Base-by-base conservation (phyloP, 2,113 vertebrate genomes). In the Entomyzon cyanotis region DNA sequence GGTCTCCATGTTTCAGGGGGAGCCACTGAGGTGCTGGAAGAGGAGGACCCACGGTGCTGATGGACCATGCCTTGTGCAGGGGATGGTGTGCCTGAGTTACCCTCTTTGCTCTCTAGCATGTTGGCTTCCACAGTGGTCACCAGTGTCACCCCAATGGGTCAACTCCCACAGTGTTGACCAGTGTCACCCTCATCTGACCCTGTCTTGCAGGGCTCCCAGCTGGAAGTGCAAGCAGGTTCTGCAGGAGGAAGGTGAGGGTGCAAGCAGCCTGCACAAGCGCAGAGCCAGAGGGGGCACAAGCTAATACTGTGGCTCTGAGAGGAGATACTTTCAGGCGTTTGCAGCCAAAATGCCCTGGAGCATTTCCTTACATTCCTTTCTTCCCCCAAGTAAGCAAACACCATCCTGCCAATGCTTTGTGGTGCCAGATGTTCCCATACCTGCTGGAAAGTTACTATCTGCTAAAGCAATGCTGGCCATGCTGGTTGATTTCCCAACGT, bases 231-330 rank as follows among this genome's bases (percentile, higher is more conserved):
- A 62, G 31, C 71, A 68, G 47, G 39, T 41, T 77, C 56, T 63
- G 24, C 28, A 42, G 50, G 20, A 50, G 49, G 44, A 69, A 37
- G 33, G 47, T 35, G 52, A 76, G 49, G 49, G 12, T 59, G 14
- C 0, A 0, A 75, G 50, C 55, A 69, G 59, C 53, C 65, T 94
- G 67, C 18, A 6, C 0, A 2, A 33, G 24, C 4, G 0, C 39
- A 81, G n/a, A 71, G 59, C 41, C 33, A 47, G 58, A 41, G 21
- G 1, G 4, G 39, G 6, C 71, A 49, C 1, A 1, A 47, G 46
- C 30, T 68, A 9, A 23, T 63, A 60, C 22, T 20, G 1, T 0
- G 0, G 25, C 55, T 94, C 42, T 62, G 9, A 0, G 7, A 77
- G 74, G 71, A 68, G 31, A 58, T 27, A 31, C 27, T 31, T 31